Percentiles rank a stretch among this genome's conserved stretches.
phyloP scores from a whole-genome alignment of 2,113 vertebrate genomes.

The Macrotus californicus region DNA sequence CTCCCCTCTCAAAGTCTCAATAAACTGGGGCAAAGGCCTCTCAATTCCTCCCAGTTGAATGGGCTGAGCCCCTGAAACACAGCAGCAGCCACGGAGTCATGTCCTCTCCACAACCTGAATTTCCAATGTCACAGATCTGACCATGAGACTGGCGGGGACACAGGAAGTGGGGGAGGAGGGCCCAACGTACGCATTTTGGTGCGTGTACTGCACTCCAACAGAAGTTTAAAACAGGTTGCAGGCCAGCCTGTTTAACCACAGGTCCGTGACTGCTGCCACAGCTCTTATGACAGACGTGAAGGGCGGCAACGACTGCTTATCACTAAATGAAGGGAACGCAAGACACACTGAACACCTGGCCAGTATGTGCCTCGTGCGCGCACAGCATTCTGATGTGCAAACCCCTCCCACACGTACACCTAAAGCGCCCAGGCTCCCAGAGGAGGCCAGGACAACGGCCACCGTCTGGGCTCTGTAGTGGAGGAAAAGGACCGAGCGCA shows the following conservation, averaged over 20 bases:
- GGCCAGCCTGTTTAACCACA: neutral
- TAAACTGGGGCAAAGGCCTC: neutral
- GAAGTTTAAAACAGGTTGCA: neutral
- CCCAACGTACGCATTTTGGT: neutral
- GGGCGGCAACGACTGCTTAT: accelerated
- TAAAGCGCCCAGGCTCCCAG: neutral
- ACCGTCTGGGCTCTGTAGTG: accelerated
- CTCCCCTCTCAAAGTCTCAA: neutral
- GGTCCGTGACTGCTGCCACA: neutral
- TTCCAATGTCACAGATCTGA: neutral
- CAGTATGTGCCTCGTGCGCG: accelerated
- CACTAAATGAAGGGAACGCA: neutral
- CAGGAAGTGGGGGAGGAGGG: accelerated
- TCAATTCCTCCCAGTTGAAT: neutral
- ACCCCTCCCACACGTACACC: neutral
- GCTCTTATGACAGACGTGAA: neutral
- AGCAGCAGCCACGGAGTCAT: neutral
- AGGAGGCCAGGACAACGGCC: neutral
- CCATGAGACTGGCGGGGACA: neutral
- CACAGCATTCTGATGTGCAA: neutral
- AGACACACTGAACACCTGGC: neutral
- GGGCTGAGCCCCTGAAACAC: neutral
- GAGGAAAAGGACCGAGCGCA: neutral
- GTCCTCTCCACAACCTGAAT: neutral
- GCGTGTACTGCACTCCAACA: accelerated